Evolutionary conservation across 2,797 vertebrate genomes (phyloP).

Genomic region (Spea hammondii): DNA sequence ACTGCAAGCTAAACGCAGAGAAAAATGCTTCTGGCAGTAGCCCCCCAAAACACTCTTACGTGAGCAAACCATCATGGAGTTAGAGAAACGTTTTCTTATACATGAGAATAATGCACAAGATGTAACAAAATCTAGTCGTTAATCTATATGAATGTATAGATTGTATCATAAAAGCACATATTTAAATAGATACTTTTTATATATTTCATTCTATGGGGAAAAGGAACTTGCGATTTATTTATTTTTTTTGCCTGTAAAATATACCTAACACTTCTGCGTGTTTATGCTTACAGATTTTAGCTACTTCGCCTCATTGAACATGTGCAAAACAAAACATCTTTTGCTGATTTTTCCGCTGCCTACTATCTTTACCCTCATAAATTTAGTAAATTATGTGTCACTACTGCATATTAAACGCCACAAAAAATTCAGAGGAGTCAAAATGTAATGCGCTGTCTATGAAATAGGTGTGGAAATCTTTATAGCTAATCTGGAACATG

Average conservation of each 20-base stretch:
- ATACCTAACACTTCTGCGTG: constrained; percentile 4
- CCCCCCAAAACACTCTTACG: too few relatives aligned
- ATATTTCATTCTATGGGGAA: too few relatives aligned
- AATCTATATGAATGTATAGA: too few relatives aligned
- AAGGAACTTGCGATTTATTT: background rate
- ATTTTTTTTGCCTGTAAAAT: constrained; percentile 18
- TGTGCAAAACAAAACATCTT: constrained; percentile 29
- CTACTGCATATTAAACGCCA: constrained; percentile 37
- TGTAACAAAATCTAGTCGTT: too few relatives aligned
- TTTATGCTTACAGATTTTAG: constrained; percentile 22
- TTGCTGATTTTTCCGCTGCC: constrained; percentile 21
- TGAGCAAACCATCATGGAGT: too few relatives aligned
- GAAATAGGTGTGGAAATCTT: constrained; percentile 39
- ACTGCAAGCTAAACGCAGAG: too few relatives aligned
- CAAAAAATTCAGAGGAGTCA: constrained; percentile 39
- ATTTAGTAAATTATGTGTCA: constrained; percentile 47
- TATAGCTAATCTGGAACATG: constrained; percentile 42
- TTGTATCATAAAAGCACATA: too few relatives aligned
- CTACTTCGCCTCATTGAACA: constrained; percentile 32
- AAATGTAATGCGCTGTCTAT: constrained; percentile 41
- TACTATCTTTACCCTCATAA: constrained; percentile 36
- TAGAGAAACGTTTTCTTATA: too few relatives aligned
- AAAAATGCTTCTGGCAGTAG: too few relatives aligned
- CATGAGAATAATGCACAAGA: too few relatives aligned
- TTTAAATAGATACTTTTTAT: too few relatives aligned